A percentile compares a stretch with the other conserved stretches of the same genome.
Conservation (phyloP, 2,113 vertebrate species). For the Nyctereutes procyonoides region DNA sequence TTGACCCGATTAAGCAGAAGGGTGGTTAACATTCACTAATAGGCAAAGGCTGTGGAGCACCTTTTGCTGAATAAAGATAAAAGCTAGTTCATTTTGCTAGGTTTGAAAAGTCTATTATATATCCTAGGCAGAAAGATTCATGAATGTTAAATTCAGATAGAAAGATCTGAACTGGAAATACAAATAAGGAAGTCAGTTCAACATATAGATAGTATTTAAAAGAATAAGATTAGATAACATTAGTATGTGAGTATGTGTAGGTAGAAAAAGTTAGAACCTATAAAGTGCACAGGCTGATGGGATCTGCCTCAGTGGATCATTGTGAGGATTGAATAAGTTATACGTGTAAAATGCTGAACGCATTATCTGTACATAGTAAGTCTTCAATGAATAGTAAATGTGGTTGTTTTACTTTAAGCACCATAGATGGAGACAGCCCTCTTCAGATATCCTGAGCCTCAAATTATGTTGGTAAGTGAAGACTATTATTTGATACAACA, state of each 20-base stretch:
- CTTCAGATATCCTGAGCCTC: background rate
- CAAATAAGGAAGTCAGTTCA: background rate
- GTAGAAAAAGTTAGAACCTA: background rate
- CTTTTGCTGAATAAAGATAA: background rate
- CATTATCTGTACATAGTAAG: background rate
- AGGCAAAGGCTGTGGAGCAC: background rate
- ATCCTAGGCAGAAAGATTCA: background rate
- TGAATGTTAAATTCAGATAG: background rate
- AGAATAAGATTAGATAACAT: background rate
- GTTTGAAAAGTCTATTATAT: background rate
- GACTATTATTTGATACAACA: background rate
- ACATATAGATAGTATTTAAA: background rate
- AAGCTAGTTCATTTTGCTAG: background rate
- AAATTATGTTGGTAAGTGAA: slow-evolving; percentile 47
- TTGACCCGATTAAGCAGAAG: background rate
- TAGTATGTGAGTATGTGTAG: background rate
- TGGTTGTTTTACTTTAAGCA: slow-evolving; percentile 40
- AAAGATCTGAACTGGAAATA: background rate
- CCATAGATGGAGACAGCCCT: background rate
- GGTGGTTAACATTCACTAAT: background rate
- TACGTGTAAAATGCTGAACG: background rate
- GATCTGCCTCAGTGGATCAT: background rate
- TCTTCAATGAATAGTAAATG: background rate
- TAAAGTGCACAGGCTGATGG: background rate
- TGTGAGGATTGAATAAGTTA: background rate